These are phyloP conservation scores for Gobius niger DNA, from an alignment of 2,113 vertebrate genomes.

Conservation along the genomic window DNA sequence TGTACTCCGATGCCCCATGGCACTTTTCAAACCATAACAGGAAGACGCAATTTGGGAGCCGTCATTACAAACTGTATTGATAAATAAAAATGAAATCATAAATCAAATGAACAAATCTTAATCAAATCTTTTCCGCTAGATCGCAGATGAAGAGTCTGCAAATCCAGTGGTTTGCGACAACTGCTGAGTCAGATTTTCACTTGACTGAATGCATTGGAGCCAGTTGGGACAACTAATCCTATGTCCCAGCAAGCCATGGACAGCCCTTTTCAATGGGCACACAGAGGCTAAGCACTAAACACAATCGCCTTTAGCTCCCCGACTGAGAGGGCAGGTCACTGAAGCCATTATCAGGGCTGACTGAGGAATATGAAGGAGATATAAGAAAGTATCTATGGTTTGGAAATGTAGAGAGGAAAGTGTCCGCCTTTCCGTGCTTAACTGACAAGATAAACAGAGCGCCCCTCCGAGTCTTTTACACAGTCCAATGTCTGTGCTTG, in stretches of 20 bases:
- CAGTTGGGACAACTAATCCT: conserved; percentile 65
- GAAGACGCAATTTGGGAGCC: neutral
- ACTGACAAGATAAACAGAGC: conserved; percentile 3
- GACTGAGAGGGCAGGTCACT: conserved; percentile 17
- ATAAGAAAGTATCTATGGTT: conserved; percentile 7
- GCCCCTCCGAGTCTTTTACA: conserved; percentile 10
- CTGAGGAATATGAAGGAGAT: conserved; percentile 1
- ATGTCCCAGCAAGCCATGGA: conserved; percentile 25
- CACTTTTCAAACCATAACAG: neutral
- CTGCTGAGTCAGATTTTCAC: conserved; percentile 60
- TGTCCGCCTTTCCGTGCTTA: neutral
- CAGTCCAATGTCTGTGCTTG: conserved; percentile 18
- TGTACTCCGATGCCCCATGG: neutral
- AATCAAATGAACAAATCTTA: conserved; percentile 10
- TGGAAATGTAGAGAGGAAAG: conserved; percentile 18
- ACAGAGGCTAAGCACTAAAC: conserved; percentile 32
- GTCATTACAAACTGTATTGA: neutral
- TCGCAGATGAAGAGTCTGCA: conserved; percentile 17
- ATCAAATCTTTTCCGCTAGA: conserved; percentile 16
- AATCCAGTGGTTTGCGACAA: conserved; percentile 43
- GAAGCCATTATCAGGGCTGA: conserved; percentile 28
- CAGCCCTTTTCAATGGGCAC: conserved; percentile 41
- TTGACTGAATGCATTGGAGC: conserved; percentile 39
- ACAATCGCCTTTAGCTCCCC: conserved; percentile 43
- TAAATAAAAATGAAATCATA: neutral